Evolutionary conservation across 1,140 invertebrate genomes (phyloP).

Genomic region (Leptinotarsa texana): DNA sequence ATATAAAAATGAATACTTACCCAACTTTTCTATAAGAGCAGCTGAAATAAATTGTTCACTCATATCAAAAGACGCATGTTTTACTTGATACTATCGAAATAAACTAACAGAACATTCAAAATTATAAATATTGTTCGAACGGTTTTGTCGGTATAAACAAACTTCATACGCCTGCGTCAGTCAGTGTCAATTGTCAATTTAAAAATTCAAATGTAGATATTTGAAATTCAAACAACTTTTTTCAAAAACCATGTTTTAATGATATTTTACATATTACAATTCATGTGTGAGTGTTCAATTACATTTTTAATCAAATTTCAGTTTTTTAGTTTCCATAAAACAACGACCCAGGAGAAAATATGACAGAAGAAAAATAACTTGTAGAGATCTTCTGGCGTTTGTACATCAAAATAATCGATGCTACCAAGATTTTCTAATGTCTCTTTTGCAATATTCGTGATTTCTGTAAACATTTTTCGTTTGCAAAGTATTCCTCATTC

Average conservation of each 20-base stretch:
- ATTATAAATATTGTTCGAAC: not conserved
- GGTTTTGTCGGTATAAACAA: not conserved
- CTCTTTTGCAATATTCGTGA: constrained; percentile 34
- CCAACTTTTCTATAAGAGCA: constrained; percentile 49
- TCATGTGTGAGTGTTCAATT: no score
- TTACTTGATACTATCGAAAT: not conserved
- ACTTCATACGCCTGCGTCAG: not conserved
- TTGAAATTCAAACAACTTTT: no score
- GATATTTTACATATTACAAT: no score
- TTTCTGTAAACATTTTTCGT: constrained; percentile 35
- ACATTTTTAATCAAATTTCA: not conserved
- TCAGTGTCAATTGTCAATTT: no score
- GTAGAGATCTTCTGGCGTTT: constrained; percentile 46
- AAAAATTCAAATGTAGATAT: no score
- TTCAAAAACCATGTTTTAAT: no score
- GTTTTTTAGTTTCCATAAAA: constrained; percentile 44
- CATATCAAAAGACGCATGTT: constrained; percentile 29
- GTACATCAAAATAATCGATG: constrained; percentile 42
- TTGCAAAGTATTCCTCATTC: not conserved
- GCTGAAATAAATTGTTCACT: constrained; percentile 45
- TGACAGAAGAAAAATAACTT: constrained; percentile 49
- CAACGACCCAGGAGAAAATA: constrained; percentile 45
- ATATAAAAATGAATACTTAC: constrained; percentile 37
- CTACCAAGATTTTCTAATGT: constrained; percentile 30
- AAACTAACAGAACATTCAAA: not conserved